These are phyloP conservation scores for Hemicentrotus pulcherrimus DNA, from an alignment of 35 echinoderm and acorn worm species.

Conservation along the genomic window DNA sequence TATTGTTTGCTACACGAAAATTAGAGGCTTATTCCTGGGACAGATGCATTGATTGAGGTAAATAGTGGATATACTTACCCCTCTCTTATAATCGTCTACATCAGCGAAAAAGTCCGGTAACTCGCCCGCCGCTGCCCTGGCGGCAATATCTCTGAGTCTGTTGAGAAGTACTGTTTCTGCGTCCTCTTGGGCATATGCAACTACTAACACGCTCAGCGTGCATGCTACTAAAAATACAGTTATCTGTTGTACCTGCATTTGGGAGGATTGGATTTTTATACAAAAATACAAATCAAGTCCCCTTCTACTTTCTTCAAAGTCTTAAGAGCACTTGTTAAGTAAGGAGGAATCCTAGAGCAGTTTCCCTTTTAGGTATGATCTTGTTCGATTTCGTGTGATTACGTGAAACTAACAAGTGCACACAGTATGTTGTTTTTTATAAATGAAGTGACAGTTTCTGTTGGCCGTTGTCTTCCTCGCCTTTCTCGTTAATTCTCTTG, in stretches of 20 bases:
- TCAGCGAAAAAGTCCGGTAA: background rate
- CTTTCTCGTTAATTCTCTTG: background rate
- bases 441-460: background rate
- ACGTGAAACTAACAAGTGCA: background rate
- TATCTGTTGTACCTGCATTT: slow-evolving; percentile 11
- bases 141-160: background rate
- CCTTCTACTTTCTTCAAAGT: background rate
- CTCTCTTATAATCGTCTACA: background rate
- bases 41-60: background rate
- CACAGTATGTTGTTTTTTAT: background rate
- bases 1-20: too few species aligned
- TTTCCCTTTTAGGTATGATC: background rate
- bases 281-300: background rate
- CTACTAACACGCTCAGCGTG: background rate
- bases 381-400: background rate
- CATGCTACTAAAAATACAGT: slow-evolving; percentile 18
- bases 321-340: background rate
- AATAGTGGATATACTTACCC: background rate
- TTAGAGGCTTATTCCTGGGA: too few species aligned
- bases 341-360: background rate
- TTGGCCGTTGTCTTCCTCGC: background rate
- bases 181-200: background rate
- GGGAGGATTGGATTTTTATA: background rate
- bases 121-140: background rate
- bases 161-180: background rate